Evolutionary conservation across 2,888 invertebrate genomes (phyloP).

Genomic region (Chirona hameri): DNA sequence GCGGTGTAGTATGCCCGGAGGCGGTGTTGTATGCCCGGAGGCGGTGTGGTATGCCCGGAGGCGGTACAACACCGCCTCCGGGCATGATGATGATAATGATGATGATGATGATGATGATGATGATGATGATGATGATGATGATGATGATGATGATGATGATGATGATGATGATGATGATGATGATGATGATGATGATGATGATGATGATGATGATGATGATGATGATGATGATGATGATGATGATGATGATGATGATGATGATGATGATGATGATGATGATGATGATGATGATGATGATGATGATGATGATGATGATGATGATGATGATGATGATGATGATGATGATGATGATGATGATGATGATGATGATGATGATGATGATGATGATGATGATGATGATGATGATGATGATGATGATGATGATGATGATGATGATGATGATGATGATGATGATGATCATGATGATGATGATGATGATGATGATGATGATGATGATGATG

Average conservation of each 20-base stretch:
- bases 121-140: slow-evolving; percentile 22
- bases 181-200: slow-evolving; percentile 5
- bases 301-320: slow-evolving; percentile 9
- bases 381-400: not conserved
- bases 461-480: slow-evolving; percentile 22
- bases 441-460: slow-evolving; percentile 11
- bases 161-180: not conserved
- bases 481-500: slow-evolving; percentile 22
- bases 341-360: slow-evolving; percentile 4
- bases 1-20: too few relatives aligned
- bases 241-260: slow-evolving; percentile 6
- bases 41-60: too few relatives aligned
- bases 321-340: slow-evolving; percentile 22
- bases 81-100: slow-evolving; percentile 6
- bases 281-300: slow-evolving; percentile 10
- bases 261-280: slow-evolving; percentile 10
- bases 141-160: not conserved
- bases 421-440: slow-evolving; percentile 22
- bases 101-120: slow-evolving; percentile 22
- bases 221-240: slow-evolving; percentile 11
- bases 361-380: not conserved
- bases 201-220: slow-evolving; percentile 6
- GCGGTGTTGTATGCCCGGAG: too few relatives aligned
- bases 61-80: too few relatives aligned
- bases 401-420: slow-evolving; percentile 22